phyloP scores from a whole-genome alignment of 53 echinoderm and acorn worm genomes.

The Glandiceps talaboti region DNA sequence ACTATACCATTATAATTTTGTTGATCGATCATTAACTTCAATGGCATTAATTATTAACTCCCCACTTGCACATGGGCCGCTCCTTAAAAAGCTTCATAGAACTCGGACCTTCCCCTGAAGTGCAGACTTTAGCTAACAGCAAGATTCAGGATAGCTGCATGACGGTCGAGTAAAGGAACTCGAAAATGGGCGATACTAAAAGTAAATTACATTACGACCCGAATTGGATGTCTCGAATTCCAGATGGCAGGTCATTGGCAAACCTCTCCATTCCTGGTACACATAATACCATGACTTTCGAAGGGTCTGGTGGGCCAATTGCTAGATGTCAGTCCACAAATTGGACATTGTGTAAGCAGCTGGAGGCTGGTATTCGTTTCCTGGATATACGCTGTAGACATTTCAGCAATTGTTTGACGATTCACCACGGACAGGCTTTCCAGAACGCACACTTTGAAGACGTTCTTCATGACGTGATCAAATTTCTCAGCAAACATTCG shows the following conservation, averaged over 20 bases:
- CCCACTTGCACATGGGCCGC: too few relatives aligned
- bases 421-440: constrained; percentile 16
- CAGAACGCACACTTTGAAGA: constrained; percentile 21
- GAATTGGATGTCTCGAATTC: background rate
- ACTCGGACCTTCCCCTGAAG: too few relatives aligned
- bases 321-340: constrained; percentile 14
- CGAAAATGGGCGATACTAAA: too few relatives aligned
- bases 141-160: too few relatives aligned
- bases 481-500: constrained; percentile 13
- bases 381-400: constrained; percentile 29
- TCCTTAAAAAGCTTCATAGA: too few relatives aligned
- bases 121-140: too few relatives aligned
- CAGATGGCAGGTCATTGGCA: background rate
- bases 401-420: constrained; percentile 10
- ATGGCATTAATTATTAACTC: too few relatives aligned
- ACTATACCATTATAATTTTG: too few relatives aligned
- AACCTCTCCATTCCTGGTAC: background rate
- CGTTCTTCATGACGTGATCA: background rate
- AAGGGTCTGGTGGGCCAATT: constrained; percentile 10
- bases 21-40: too few relatives aligned
- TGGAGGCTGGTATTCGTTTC: constrained; percentile 16
- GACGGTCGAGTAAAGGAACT: too few relatives aligned
- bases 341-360: constrained; percentile 12
- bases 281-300: background rate
- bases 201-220: too few relatives aligned